Percentiles rank a stretch among this genome's conserved stretches.
phyloP scores from a whole-genome alignment of 2,888 invertebrate species.

The Lochmaea capreae region DNA sequence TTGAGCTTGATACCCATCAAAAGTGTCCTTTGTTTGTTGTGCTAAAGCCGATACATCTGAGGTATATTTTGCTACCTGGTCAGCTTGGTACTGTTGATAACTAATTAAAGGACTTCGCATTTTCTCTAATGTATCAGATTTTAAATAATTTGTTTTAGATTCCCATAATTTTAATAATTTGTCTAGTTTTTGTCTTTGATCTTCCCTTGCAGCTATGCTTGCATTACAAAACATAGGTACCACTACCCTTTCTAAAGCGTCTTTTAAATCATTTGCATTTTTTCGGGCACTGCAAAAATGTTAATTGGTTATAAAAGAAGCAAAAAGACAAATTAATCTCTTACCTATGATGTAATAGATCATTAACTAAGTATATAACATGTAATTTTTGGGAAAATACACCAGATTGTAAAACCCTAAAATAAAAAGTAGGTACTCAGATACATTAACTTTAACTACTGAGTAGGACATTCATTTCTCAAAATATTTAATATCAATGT shows the following conservation, averaged over 20 bases:
- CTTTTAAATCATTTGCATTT: conserved; percentile 93
- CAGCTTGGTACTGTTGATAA: conserved; percentile 90
- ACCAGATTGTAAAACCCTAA: conserved; percentile 72
- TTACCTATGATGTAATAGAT: conserved; percentile 98
- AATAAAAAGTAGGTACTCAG: conserved; percentile 51
- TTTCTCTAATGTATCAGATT: conserved; percentile 83
- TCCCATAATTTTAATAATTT: conserved; percentile 97
- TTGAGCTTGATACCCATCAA: conserved; percentile 82
- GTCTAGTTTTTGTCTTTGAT: conserved; percentile 90
- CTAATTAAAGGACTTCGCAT: conserved; percentile 88
- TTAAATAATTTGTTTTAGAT: conserved; percentile 92
- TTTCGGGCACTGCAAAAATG: conserved; percentile 85
- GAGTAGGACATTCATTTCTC: too few relatives aligned
- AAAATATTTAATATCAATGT: neutral
- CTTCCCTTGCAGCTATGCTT: conserved; percentile 84
- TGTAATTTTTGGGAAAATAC: conserved; percentile 94
- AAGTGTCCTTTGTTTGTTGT: conserved; percentile 84
- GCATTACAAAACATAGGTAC: conserved; percentile 98
- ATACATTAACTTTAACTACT: neutral
- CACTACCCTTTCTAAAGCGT: conserved; percentile 93
- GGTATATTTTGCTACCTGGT: conserved; percentile 84
- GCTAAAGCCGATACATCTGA: conserved; percentile 78
- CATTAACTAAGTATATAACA: conserved; percentile 98
- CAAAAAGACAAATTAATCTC: conserved; percentile 59
- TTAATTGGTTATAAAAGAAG: conserved; percentile 39